A percentile compares a stretch with the other conserved stretches of the same genome.
These are phyloP conservation scores for Caenorhabditis doughertyi DNA, from an alignment of 2,888 invertebrate species.

Conservation along the genomic window DNA sequence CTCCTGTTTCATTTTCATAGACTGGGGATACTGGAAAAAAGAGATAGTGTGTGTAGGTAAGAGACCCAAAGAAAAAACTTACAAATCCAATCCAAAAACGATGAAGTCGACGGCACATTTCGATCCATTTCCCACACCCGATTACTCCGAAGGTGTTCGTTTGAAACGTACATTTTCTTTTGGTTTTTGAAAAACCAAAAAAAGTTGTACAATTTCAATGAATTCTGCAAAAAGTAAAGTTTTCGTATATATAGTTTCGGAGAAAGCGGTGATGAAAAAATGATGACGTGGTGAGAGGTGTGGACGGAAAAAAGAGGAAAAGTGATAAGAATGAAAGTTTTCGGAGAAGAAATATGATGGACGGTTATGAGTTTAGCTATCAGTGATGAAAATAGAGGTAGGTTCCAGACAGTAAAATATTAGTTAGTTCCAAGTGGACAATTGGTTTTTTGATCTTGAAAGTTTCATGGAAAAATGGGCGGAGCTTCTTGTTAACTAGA, in stretches of 20 bases:
- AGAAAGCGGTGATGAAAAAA: not conserved
- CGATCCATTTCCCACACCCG: not conserved
- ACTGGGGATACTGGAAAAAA: conserved; percentile 39
- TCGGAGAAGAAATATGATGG: not conserved
- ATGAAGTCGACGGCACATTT: conserved; percentile 33
- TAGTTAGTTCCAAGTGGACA: no score
- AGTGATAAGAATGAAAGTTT: not conserved
- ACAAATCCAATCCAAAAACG: conserved; percentile 50
- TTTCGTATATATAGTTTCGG: not conserved
- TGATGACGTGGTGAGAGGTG: not conserved
- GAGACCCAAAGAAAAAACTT: conserved; percentile 19
- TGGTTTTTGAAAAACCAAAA: not conserved
- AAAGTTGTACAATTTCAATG: no score
- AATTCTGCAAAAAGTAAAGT: conserved; percentile 5
- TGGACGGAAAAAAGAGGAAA: no score
- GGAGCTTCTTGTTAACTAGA: no score
- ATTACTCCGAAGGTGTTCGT: not conserved
- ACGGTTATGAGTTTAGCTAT: not conserved
- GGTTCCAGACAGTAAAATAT: not conserved
- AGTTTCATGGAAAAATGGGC: no score
- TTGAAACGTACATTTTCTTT: not conserved
- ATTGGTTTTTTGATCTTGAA: not conserved
- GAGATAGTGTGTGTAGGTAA: no score
- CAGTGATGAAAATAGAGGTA: not conserved
- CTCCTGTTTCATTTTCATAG: conserved; percentile 29